Percentiles rank a stretch among this genome's conserved stretches.
phyloP scores from a whole-genome alignment of 1,140 invertebrate genomes.

The Apis cerana region DNA sequence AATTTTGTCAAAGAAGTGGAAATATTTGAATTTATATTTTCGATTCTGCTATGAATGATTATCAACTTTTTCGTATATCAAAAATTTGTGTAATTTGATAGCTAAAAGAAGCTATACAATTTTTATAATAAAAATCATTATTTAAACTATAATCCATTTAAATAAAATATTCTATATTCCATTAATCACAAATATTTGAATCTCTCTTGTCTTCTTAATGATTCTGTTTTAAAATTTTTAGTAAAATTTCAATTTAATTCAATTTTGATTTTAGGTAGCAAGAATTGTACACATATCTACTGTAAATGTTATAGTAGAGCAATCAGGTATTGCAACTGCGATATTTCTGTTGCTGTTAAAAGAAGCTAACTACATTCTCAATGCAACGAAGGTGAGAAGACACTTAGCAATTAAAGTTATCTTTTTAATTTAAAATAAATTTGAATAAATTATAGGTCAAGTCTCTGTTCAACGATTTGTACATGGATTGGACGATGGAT shows the following conservation, averaged over 20 bases:
- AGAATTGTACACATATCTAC: background rate
- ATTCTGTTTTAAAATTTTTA: background rate
- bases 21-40: no score
- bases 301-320: background rate
- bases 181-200: no score
- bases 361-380: background rate
- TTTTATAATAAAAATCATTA: no score
- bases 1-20: no score
- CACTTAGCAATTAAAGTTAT: background rate
- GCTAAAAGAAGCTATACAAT: no score
- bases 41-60: no score
- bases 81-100: no score
- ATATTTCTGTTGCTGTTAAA: background rate
- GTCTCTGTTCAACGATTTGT: background rate
- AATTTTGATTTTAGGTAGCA: background rate
- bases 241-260: background rate
- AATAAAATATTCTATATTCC: no score
- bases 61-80: no score
- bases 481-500: background rate
- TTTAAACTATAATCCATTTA: no score
- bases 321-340: background rate
- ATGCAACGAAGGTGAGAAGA: background rate
- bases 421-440: rapidly evolving
- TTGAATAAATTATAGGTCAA: background rate
- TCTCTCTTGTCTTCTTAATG: no score